Conservation (phyloP, 2,797 vertebrate genomes). For the Coendou prehensilis region DNA sequence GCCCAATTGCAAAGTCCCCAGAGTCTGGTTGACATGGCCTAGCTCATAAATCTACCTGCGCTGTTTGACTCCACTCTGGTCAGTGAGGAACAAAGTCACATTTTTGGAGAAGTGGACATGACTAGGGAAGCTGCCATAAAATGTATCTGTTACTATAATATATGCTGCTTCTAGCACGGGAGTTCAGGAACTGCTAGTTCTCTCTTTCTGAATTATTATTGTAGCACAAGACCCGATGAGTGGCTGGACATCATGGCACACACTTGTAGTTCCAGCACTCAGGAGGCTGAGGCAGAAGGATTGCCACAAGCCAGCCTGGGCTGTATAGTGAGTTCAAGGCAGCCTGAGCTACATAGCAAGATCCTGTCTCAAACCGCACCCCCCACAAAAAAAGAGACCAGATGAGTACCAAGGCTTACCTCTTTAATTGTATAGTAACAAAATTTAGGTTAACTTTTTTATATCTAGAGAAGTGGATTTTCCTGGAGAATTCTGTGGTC, state of each 20-base stretch:
- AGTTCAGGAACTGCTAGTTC: background rate
- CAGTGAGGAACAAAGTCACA: background rate
- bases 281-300: background rate
- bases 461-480: slow-evolving; percentile 34
- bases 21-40: background rate
- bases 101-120: background rate
- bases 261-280: background rate
- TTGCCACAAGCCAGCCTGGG: background rate
- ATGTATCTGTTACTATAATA: background rate
- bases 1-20: background rate
- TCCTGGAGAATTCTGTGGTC: background rate
- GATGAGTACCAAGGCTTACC: background rate
- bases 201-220: background rate
- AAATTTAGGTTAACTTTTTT: slow-evolving; percentile 7
- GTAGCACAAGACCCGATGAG: background rate
- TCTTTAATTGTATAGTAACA: background rate
- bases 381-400: background rate
- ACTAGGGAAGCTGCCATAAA: background rate
- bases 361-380: background rate
- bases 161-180: background rate
- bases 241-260: background rate
- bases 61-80: background rate
- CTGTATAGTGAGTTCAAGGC: background rate
- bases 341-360: background rate
- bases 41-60: background rate